These are phyloP conservation scores for Psococerastis gibbosa DNA, from an alignment of 2,888 invertebrate species.

Conservation along the genomic window DNA sequence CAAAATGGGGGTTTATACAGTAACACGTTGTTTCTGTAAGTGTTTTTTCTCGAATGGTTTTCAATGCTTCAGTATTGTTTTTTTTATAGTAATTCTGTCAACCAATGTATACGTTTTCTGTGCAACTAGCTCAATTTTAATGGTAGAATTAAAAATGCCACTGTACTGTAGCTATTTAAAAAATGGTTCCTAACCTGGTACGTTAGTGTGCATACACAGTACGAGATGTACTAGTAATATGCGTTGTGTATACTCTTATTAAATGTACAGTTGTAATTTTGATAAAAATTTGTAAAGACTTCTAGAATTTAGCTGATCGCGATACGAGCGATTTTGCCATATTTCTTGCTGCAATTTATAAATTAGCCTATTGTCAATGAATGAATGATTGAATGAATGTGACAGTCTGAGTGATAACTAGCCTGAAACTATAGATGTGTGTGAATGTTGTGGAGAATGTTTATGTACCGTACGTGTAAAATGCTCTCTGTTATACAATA, in stretches of 20 bases:
- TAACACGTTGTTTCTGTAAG: too few species aligned
- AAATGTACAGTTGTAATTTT: background rate
- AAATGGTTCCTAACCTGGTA: background rate
- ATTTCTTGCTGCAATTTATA: background rate
- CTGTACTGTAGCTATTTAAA: background rate
- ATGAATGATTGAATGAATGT: too few species aligned
- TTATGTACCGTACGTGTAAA: too few species aligned
- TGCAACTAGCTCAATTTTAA: slow-evolving; percentile 3
- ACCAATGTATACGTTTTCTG: slow-evolving; percentile 5
- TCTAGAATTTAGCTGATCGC: background rate
- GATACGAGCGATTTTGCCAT: background rate
- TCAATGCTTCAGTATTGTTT: slow-evolving; percentile 8
- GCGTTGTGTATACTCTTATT: background rate
- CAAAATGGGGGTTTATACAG: too few species aligned
- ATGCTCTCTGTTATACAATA: too few species aligned
- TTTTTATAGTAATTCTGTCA: slow-evolving; percentile 4
- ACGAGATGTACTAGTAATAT: too few species aligned
- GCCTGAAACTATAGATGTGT: too few species aligned
- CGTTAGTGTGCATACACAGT: background rate
- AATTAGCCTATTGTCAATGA: too few species aligned
- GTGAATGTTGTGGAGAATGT: too few species aligned
- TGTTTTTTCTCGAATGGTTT: too few species aligned
- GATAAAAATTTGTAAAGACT: background rate
- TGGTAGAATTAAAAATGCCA: background rate
- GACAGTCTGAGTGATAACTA: too few species aligned